Evolutionary conservation across 2,113 vertebrate genomes (phyloP).

Genomic region (Xiphophorus hellerii): DNA sequence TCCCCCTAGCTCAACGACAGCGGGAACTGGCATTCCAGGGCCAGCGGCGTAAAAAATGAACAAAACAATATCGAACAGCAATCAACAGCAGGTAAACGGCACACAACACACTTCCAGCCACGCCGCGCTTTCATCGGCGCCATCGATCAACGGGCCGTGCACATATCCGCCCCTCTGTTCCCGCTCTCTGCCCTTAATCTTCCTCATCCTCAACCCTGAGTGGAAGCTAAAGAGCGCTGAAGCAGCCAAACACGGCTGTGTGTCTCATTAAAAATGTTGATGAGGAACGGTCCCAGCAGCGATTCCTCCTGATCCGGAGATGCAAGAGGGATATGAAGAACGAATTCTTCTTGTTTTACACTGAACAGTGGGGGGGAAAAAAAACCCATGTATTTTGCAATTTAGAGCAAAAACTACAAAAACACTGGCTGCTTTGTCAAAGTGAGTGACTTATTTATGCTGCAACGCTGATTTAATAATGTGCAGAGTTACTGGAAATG

Average conservation of each 20-base stretch:
- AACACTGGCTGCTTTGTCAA: constrained; percentile 12
- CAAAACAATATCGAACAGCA: constrained; percentile 19
- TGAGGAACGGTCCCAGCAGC: constrained; percentile 31
- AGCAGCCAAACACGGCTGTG: constrained; percentile 32
- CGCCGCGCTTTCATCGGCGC: constrained; percentile 37
- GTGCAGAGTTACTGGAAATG: constrained; percentile 29
- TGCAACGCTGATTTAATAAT: constrained; percentile 28
- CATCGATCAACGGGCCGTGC: constrained; percentile 42
- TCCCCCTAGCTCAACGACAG: constrained; percentile 13
- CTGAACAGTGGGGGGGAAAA: not conserved
- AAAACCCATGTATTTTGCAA: not conserved
- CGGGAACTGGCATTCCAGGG: constrained; percentile 34
- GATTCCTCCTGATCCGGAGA: constrained; percentile 17
- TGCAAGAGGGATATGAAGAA: constrained; percentile 12
- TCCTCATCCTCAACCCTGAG: constrained; percentile 42
- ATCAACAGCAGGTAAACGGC: constrained; percentile 40
- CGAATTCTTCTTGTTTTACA: constrained; percentile 9
- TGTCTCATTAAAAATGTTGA: constrained; percentile 61
- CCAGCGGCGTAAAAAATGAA: constrained; percentile 24
- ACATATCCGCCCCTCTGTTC: constrained; percentile 39
- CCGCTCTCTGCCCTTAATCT: constrained; percentile 40
- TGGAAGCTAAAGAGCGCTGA: constrained; percentile 49
- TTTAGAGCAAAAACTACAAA: constrained; percentile 16
- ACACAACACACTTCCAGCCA: constrained; percentile 31
- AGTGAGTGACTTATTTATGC: constrained; percentile 1